These are phyloP conservation scores for Epizoanthus ramosus DNA, from an alignment of 92 coral and sea anemone genomes.

Conservation along the genomic window DNA sequence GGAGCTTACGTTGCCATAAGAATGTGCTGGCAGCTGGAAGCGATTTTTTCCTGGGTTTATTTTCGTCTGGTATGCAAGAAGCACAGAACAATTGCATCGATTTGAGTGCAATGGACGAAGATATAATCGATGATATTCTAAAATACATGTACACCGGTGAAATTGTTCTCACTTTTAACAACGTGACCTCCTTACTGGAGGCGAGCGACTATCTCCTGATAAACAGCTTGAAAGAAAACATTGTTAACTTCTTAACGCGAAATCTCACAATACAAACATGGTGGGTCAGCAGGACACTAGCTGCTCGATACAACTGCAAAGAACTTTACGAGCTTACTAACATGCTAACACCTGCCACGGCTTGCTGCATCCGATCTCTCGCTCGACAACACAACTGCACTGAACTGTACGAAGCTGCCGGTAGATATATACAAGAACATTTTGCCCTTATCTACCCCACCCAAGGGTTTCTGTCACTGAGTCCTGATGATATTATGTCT, in stretches of 20 bases:
- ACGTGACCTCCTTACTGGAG: constrained; percentile 13
- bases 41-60: constrained; percentile 23
- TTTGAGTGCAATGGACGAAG: constrained; percentile 1
- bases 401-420: background rate
- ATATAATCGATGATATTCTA: background rate
- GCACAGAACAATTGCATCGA: constrained; percentile 1
- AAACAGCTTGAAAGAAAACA: constrained; percentile 15
- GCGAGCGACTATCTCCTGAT: constrained; percentile 7
- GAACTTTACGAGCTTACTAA: background rate
- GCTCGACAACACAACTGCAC: background rate
- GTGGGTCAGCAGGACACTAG: constrained; percentile 22
- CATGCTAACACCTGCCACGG: background rate
- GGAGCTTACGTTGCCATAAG: constrained; percentile 3
- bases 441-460: background rate
- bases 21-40: constrained; percentile 20
- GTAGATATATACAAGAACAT: background rate
- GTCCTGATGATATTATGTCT: background rate
- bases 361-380: background rate
- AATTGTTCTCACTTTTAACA: constrained; percentile 1
- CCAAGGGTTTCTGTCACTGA: constrained; percentile 18
- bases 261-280: constrained; percentile 21
- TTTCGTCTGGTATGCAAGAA: constrained; percentile 18
- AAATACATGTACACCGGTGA: constrained; percentile 12
- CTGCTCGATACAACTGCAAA: constrained; percentile 23
- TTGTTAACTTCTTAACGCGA: background rate